phyloP scores from a whole-genome alignment of 2,113 vertebrate species.

The Potamarius usumacintae region DNA sequence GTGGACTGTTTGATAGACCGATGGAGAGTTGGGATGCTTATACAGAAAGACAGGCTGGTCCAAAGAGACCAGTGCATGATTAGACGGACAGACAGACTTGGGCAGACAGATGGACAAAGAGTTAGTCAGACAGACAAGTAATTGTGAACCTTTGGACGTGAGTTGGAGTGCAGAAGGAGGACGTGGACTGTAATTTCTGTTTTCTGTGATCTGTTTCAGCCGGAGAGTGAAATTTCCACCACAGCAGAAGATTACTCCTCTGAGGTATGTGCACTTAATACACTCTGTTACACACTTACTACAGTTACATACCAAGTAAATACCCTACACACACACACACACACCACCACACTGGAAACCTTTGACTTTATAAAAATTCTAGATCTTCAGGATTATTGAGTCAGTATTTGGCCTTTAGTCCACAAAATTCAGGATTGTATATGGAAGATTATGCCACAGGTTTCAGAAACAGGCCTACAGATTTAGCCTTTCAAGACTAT shows the following conservation, averaged over 20 bases:
- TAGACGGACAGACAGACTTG: too few relatives aligned
- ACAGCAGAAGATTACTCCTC: constrained; percentile 93
- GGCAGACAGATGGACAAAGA: background rate
- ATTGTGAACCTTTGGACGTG: background rate
- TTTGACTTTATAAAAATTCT: background rate
- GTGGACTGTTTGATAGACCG: too few relatives aligned
- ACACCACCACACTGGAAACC: too few relatives aligned
- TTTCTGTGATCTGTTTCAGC: constrained; percentile 73
- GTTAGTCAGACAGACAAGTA: background rate
- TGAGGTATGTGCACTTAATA: constrained; percentile 74
- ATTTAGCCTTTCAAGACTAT: background rate
- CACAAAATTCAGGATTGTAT: background rate
- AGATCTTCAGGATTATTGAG: background rate
- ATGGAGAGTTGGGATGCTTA: too few relatives aligned
- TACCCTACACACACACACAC: background rate
- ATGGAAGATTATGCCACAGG: background rate
- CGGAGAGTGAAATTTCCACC: constrained; percentile 89
- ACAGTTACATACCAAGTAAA: background rate
- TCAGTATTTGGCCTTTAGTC: background rate
- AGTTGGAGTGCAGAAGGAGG: background rate
- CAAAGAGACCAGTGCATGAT: too few relatives aligned
- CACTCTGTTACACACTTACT: background rate
- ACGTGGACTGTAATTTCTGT: background rate
- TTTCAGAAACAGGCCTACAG: background rate
- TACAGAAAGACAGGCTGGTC: too few relatives aligned